Evolutionary conservation across 2,888 invertebrate species (phyloP), one percentile per base, ranked within the genome.

Genomic region (Tholera decimalis): DNA sequence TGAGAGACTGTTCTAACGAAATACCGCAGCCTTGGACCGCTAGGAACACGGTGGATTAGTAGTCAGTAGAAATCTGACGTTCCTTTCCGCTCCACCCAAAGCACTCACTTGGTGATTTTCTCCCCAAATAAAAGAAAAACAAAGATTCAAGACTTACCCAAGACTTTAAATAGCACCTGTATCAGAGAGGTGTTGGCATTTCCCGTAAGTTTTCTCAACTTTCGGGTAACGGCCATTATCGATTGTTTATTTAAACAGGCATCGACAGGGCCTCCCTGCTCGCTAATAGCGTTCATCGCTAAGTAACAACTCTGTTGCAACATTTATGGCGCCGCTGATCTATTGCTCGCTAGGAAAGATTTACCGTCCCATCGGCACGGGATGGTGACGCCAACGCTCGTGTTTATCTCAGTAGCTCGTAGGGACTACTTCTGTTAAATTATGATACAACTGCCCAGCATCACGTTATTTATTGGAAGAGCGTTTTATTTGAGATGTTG

Each of bases 361-460:
- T 77, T 74, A 80, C 71, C 62, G 79, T 57, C n/a, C n/a, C 67
- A 35, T 15, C 50, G 44, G 49, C 59, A 53, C 60, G 56, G 51
- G 26, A 50, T 58, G 57, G 37, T 41, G 77, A 78, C 81, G 77
- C 72, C 76, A 74, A 44, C 64, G 64, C 50, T 65, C 61, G 62
- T 70, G 63, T 80, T 68, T 77, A 80, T 64, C 79, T 74, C 80
- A 77, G 67, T n/a, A 74, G 68, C 73, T 79, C 24, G 20, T 79
- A 79, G 78, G 78, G 73, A 66, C 78, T 63, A 73, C 58, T 67
- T 70, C 57, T 62, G 60, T 54, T 79, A 68, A 80, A 74, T 79
- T 79, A 77, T 80, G 64, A 73, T 61, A 68, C 63, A 69, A 57
- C 60, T 67, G 69, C 56, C 56, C 56, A 47, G 57, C 43, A 59